Conservation (phyloP, 2,888 invertebrate genomes). For the Prionchulus punctatus region DNA sequence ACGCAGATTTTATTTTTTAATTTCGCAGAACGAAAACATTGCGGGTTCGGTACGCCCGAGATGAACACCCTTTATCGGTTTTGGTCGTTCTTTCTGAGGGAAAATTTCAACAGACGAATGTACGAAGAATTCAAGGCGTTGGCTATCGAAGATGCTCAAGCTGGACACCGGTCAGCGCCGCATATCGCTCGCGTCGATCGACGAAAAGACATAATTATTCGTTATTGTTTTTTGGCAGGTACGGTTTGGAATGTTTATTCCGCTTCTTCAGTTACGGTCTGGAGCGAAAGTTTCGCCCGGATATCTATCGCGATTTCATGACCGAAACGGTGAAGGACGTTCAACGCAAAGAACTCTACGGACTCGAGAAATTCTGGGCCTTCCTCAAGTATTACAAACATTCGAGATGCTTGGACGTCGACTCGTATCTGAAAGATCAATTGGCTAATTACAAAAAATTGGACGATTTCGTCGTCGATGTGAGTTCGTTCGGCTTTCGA, state of each 20-base stretch:
- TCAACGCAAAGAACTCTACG: slow-evolving; percentile 71
- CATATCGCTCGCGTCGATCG: slow-evolving; percentile 11
- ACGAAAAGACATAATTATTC: not conserved
- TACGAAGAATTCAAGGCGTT: slow-evolving; percentile 81
- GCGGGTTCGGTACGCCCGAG: slow-evolving; percentile 87
- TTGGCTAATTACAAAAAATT: slow-evolving; percentile 37
- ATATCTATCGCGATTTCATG: slow-evolving; percentile 88
- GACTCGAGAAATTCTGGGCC: slow-evolving; percentile 97
- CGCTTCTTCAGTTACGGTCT: slow-evolving; percentile 94
- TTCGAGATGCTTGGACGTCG: slow-evolving; percentile 30
- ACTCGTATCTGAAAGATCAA: slow-evolving; percentile 33
- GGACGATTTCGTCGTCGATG: slow-evolving; percentile 33
- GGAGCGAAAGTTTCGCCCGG: slow-evolving; percentile 84
- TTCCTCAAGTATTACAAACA: slow-evolving; percentile 90
- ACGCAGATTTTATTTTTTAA: no score
- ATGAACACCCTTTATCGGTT: slow-evolving; percentile 99
- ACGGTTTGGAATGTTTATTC: slow-evolving; percentile 56
- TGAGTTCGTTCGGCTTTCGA: not conserved
- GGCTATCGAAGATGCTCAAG: slow-evolving; percentile 79
- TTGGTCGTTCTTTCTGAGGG: slow-evolving; percentile 97
- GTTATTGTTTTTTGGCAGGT: slow-evolving; percentile 20
- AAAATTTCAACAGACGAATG: slow-evolving; percentile 95
- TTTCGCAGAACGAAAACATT: slow-evolving; percentile 66
- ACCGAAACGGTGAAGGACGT: slow-evolving; percentile 32
- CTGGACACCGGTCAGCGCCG: slow-evolving; percentile 64